These are phyloP conservation scores for Drosophila biarmipes DNA, from an alignment of 1,140 invertebrate species.

Conservation along the genomic window DNA sequence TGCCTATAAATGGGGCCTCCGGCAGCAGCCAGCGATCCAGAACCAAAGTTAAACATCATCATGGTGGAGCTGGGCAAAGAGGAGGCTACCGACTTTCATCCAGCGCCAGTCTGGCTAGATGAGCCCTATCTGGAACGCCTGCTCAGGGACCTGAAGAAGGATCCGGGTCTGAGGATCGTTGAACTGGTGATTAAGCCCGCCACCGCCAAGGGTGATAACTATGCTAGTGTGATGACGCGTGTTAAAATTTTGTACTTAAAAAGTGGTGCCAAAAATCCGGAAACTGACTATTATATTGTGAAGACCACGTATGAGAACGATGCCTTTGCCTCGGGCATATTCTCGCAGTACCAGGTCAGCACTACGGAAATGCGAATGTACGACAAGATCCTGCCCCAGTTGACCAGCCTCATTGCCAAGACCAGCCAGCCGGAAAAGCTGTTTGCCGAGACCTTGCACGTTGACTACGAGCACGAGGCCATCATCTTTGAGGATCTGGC, in stretches of 20 bases:
- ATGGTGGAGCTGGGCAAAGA: slow-evolving; percentile 56
- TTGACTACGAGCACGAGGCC: slow-evolving; percentile 74
- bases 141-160: slow-evolving; percentile 55
- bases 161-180: slow-evolving; percentile 46
- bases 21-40: slow-evolving; percentile 6
- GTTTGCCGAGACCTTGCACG: slow-evolving; percentile 72
- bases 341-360: slow-evolving; percentile 61
- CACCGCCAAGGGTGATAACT: slow-evolving; percentile 80
- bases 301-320: slow-evolving; percentile 77
- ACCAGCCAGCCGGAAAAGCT: slow-evolving; percentile 65
- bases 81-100: slow-evolving; percentile 44
- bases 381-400: slow-evolving; percentile 69
- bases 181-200: slow-evolving; percentile 69
- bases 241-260: slow-evolving; percentile 49
- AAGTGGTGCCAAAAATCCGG: slow-evolving; percentile 21
- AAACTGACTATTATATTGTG: slow-evolving; percentile 66
- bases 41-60: slow-evolving; percentile 9
- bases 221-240: slow-evolving; percentile 81
- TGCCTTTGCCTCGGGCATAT: slow-evolving; percentile 55
- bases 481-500: slow-evolving; percentile 86
- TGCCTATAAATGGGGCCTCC: slow-evolving; percentile 47
- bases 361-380: slow-evolving; percentile 80
- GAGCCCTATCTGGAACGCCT: slow-evolving; percentile 63
- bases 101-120: slow-evolving; percentile 69
- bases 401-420: slow-evolving; percentile 44